phyloP scores from a whole-genome alignment of 23 tunicate species.

The Trididemnum nubilum region DNA sequence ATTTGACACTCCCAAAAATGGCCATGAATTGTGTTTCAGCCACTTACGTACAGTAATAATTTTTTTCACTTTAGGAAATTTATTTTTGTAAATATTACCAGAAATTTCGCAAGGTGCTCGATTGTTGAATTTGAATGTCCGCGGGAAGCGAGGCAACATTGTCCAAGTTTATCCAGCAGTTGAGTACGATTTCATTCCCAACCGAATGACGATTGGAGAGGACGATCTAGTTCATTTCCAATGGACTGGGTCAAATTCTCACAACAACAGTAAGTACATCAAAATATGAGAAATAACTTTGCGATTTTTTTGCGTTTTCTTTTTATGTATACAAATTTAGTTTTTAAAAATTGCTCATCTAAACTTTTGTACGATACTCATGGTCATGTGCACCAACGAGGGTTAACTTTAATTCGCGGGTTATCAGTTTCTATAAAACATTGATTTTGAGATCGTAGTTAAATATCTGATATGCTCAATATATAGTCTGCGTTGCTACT shows the following conservation, averaged over 20 bases:
- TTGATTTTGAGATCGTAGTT: too few relatives aligned
- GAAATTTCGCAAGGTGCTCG: slow-evolving; percentile 29
- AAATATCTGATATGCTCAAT: too few relatives aligned
- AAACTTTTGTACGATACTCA: too few relatives aligned
- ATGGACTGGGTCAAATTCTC: slow-evolving; percentile 97
- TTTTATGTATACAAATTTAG: neutral
- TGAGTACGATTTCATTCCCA: slow-evolving; percentile 92
- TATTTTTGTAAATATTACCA: too few relatives aligned
- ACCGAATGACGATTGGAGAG: slow-evolving; percentile 21
- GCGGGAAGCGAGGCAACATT: slow-evolving; percentile 94
- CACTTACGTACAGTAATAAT: too few relatives aligned
- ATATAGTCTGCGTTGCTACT: too few relatives aligned
- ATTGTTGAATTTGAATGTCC: slow-evolving; percentile 68
- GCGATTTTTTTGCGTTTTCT: neutral
- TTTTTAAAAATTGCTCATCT: neutral
- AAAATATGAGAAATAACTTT: neutral
- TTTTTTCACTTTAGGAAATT: too few relatives aligned
- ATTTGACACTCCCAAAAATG: too few relatives aligned
- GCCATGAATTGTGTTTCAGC: too few relatives aligned
- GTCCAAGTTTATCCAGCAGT: slow-evolving; percentile 87
- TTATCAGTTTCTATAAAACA: too few relatives aligned
- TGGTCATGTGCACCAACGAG: too few relatives aligned
- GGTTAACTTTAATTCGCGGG: too few relatives aligned
- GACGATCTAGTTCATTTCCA: slow-evolving; percentile 83
- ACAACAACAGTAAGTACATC: slow-evolving; percentile 74